Conservation (phyloP, 2,113 vertebrate species). For the Bombycilla garrulus region DNA sequence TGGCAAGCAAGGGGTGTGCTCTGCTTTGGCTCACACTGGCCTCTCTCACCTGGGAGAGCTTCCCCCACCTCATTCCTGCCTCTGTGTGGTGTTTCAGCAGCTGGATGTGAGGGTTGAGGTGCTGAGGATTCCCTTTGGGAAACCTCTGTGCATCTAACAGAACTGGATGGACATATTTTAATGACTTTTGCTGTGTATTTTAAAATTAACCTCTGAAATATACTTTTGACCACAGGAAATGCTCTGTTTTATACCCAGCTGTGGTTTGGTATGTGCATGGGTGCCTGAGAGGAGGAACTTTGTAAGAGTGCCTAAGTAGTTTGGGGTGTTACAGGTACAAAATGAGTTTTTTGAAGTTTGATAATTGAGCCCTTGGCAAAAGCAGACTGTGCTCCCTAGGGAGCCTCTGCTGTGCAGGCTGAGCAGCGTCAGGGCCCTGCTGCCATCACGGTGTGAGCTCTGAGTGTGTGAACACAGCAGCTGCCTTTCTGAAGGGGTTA, state of each 20-base stretch:
- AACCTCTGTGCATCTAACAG: too few relatives aligned
- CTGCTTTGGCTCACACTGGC: not conserved
- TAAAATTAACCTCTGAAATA: not conserved
- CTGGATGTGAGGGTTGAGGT: not conserved
- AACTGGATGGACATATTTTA: too few relatives aligned
- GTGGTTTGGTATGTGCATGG: not conserved
- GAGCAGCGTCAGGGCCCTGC: not conserved
- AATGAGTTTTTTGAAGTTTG: not conserved
- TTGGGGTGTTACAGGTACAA: not conserved
- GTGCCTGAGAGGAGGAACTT: not conserved
- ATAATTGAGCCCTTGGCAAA: too few relatives aligned
- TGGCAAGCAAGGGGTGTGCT: not conserved
- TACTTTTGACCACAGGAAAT: not conserved
- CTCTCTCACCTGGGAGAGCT: not conserved
- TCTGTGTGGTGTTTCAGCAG: not conserved
- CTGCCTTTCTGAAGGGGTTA: not conserved
- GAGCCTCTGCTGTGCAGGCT: not conserved
- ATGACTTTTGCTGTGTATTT: not conserved
- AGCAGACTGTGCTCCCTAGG: not conserved
- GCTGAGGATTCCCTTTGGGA: not conserved
- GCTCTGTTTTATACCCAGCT: not conserved
- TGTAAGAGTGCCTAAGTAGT: accelerated
- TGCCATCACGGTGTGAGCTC: not conserved
- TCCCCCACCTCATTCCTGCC: not conserved
- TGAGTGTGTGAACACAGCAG: not conserved